Conservation (phyloP, 2,113 vertebrate genomes). For the Sapajus apella region DNA sequence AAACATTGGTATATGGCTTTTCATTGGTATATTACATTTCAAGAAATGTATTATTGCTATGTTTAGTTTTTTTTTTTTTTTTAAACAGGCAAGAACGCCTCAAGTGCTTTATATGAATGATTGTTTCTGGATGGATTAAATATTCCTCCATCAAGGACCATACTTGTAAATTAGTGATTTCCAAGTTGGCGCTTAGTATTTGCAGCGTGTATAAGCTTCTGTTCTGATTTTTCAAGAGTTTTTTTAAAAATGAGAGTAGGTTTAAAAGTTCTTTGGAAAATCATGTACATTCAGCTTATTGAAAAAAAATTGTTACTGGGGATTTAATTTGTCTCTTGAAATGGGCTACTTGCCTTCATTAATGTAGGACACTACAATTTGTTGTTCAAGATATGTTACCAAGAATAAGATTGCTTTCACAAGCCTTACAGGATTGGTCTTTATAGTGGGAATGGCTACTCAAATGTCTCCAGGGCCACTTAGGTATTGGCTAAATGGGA, state of each 20-base stretch:
- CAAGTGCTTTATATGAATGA: neutral
- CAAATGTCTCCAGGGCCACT: neutral
- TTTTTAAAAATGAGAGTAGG: neutral
- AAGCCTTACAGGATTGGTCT: neutral
- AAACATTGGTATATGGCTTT: neutral
- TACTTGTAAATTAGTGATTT: neutral
- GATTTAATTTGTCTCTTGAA: constrained; percentile 6
- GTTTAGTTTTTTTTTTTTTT: neutral
- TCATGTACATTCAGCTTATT: neutral
- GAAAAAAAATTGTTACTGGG: neutral
- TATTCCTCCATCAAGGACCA: neutral
- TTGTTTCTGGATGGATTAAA: neutral
- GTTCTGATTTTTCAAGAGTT: neutral
- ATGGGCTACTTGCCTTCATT: constrained; percentile 14
- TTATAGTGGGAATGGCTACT: neutral
- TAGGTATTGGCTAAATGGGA: neutral
- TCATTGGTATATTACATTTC: neutral
- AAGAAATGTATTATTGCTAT: neutral
- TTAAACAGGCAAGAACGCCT: neutral
- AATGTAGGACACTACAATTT: neutral
- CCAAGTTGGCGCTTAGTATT: neutral
- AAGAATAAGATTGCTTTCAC: neutral
- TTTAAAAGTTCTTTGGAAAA: constrained; percentile 36
- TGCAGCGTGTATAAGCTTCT: neutral
- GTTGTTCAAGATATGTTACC: neutral